Evolutionary conservation across 1,140 invertebrate genomes (phyloP).

Genomic region (Globodera rostochiensis): DNA sequence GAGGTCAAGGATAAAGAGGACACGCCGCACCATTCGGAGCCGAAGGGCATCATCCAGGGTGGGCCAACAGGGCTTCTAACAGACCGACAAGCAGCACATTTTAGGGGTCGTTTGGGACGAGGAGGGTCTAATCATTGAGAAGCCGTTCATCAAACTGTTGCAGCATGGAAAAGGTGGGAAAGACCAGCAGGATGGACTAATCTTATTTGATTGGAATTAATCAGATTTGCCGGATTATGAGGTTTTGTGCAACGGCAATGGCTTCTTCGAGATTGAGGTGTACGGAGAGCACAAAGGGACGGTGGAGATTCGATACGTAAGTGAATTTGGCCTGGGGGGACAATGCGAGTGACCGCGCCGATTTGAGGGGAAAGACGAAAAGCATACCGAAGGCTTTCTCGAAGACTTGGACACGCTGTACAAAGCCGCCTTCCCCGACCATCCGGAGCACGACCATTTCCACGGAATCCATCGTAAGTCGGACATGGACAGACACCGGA

Average conservation of each 20-base stretch:
- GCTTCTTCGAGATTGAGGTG: slow-evolving; percentile 11
- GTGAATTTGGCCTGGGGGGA: neutral
- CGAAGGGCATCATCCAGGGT: slow-evolving; percentile 3
- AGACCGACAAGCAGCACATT: neutral
- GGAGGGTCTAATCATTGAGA: neutral
- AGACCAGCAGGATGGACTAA: neutral
- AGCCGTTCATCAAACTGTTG: slow-evolving; percentile 10
- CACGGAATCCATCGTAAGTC: neutral
- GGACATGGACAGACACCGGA: neutral
- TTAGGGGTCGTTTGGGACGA: slow-evolving; percentile 7
- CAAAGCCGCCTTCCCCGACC: slow-evolving; percentile 2
- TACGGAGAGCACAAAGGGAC: slow-evolving; percentile 11
- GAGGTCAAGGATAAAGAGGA: neutral
- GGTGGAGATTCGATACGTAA: neutral
- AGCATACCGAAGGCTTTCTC: slow-evolving; percentile 4
- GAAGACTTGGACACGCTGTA: slow-evolving; percentile 5
- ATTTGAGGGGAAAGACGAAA: neutral
- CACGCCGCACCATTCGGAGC: neutral
- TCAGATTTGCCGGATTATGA: slow-evolving; percentile 1
- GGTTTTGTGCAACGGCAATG: slow-evolving; percentile 1
- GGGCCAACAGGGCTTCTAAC: neutral
- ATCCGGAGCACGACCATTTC: neutral
- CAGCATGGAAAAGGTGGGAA: slow-evolving; percentile 9
- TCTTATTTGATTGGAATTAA: neutral
- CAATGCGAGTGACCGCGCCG: neutral